Evolutionary conservation across 2,797 vertebrate genomes (phyloP).

Genomic region (Emys orbicularis): DNA sequence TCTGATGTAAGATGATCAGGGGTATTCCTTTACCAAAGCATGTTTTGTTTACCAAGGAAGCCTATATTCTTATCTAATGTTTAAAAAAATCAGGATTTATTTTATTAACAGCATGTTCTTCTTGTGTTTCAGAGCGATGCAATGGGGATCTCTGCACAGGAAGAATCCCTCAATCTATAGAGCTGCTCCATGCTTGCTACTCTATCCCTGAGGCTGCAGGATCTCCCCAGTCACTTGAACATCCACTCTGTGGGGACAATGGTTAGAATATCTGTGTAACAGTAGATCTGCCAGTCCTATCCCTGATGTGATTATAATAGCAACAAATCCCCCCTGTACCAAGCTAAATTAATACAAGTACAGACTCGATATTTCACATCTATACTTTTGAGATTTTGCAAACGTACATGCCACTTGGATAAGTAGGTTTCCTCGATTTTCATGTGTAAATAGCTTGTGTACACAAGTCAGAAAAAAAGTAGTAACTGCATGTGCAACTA

Average conservation of each 20-base stretch:
- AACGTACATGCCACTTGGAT: not conserved
- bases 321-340: not conserved
- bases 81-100: not conserved
- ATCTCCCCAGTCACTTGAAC: not conserved
- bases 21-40: not conserved
- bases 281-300: not conserved
- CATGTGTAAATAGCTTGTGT: accelerated
- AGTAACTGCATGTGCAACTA: not conserved
- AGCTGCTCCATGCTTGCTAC: not conserved
- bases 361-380: accelerated
- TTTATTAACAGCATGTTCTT: not conserved
- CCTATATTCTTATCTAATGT: not conserved
- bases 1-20: not conserved
- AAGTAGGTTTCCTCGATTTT: not conserved
- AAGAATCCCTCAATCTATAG: not conserved
- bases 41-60: not conserved
- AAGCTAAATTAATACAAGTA: not conserved
- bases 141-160: not conserved
- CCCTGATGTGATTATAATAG: not conserved
- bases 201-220: not conserved
- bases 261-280: not conserved
- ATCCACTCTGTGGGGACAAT: not conserved
- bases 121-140: not conserved
- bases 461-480: not conserved
- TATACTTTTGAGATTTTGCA: not conserved